Base-by-base conservation (phyloP, 2,888 invertebrate species). In the Chrysolina oricalcia region DNA sequence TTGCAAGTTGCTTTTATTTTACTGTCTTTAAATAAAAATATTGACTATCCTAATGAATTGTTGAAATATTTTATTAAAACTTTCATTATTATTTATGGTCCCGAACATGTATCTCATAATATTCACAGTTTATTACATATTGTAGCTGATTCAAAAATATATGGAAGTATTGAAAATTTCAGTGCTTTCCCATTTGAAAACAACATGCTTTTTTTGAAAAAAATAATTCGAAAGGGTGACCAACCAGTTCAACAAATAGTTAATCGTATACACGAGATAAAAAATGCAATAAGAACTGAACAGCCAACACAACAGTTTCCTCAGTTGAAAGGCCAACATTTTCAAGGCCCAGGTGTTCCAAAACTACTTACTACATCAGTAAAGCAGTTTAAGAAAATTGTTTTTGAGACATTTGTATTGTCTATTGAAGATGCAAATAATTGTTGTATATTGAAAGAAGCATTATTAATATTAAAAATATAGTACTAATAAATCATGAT, bases 241-340 rank as follows among this genome's bases (percentile, higher is more conserved):
- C 35, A 72, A 53, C 72, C 72, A 40, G 40, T 72, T 56, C 53
- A 53, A 53, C 72, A 72, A 65, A 72, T 72, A n/a, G 63, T 73
- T 19, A 73, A 63, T 21, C 41, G 73, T 48, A 19, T 68, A n/a
- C 35, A n/a, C 48, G 68, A 67, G 56, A 19, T 19, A 15, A 46
- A 56, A 43, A 53, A 43, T 13, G 9, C 43, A 43, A 43, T 43
- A 8, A 43, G 43, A 2, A 43, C 27, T 56, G 69, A n/a, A 17
- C 50, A 69, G 56, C 17, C 43, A 66, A 21, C 43, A 56, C 19
- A 13, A 66, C n/a, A 66, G 17, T 21, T 43, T 19, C 41, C 65
- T 67, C 11, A 17, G 19, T 23, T 48, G 6, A 50, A 67, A 23
- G 8, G 2, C 10, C 27, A 67, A 50, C 67, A 67, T 23, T 67